Percentiles rank a stretch among this genome's conserved stretches.
phyloP scores from a whole-genome alignment of 1,140 invertebrate genomes.

The Orchesella cincta region DNA sequence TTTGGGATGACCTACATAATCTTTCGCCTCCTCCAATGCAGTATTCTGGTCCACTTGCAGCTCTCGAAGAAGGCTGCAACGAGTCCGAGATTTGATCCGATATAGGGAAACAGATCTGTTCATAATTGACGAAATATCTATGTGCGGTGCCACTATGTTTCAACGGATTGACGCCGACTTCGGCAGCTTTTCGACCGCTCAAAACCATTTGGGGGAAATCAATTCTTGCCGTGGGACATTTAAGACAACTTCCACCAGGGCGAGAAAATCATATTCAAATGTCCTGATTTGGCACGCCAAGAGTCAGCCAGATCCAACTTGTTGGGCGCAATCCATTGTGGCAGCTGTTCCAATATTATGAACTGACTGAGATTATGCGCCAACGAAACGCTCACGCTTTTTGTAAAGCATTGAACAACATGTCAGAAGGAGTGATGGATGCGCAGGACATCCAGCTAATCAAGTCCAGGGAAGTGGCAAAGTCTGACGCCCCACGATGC shows the following conservation, averaged over 20 bases:
- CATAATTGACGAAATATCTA: slow-evolving; percentile 21
- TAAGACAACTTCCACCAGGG: slow-evolving; percentile 21
- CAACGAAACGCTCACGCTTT: slow-evolving; percentile 13
- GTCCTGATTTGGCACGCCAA: slow-evolving; percentile 20
- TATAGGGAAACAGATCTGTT: slow-evolving; percentile 42
- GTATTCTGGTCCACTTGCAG: slow-evolving; percentile 21
- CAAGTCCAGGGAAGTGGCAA: slow-evolving; percentile 10
- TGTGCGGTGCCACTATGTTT: slow-evolving; percentile 41
- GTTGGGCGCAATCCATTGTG: slow-evolving; percentile 15
- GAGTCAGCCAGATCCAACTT: neutral
- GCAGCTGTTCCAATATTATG: slow-evolving; percentile 13
- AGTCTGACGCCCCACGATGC: neutral
- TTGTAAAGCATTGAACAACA: slow-evolving; percentile 33
- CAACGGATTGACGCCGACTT: neutral
- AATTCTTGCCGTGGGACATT: neutral
- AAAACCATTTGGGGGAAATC: slow-evolving; percentile 5
- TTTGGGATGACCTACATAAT: neutral
- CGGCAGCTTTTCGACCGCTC: neutral
- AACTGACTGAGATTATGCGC: slow-evolving; percentile 36
- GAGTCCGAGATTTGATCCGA: slow-evolving; percentile 43
- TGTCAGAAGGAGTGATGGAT: slow-evolving; percentile 32
- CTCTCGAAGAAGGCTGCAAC: slow-evolving; percentile 47
- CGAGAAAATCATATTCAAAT: neutral
- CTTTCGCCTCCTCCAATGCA: slow-evolving; percentile 33
- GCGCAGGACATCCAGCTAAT: slow-evolving; percentile 23